phyloP scores from a whole-genome alignment of 2,888 invertebrate species.

The Cephus sareptanus region DNA sequence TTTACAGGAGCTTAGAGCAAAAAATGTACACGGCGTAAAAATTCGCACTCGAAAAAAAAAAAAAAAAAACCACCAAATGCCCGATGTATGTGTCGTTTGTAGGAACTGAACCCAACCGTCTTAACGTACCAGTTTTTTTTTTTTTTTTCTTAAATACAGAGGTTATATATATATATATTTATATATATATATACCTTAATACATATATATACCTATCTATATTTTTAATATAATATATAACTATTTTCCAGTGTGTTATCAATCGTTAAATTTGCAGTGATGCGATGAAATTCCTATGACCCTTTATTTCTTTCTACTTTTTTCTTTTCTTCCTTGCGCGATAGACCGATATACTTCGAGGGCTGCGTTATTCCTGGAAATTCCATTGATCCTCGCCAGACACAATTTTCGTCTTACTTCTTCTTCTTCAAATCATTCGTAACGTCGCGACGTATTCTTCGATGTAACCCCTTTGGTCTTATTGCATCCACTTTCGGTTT shows the following conservation, averaged over 20 bases:
- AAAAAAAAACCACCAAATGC: conserved; percentile 43
- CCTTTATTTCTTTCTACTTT: too few relatives aligned
- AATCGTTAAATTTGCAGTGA: background rate
- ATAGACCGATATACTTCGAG: background rate
- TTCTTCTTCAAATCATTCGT: conserved; percentile 10
- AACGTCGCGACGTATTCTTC: background rate
- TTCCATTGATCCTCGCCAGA: too few relatives aligned
- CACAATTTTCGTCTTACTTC: background rate
- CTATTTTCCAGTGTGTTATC: background rate
- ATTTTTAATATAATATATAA: conserved; percentile 2
- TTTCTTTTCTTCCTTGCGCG: too few relatives aligned
- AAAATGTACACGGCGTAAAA: conserved; percentile 43
- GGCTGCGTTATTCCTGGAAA: too few relatives aligned
- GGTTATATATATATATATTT: conserved; percentile 4
- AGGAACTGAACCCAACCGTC: conserved; percentile 55
- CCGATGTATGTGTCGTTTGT: conserved; percentile 36
- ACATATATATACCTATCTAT: conserved; percentile 10
- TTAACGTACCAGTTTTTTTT: conserved; percentile 24
- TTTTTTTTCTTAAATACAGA: background rate
- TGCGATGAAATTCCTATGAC: background rate
- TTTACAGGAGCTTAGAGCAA: conserved; percentile 1
- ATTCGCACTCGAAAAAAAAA: conserved; percentile 34
- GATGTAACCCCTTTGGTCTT: background rate
- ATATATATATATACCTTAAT: background rate
- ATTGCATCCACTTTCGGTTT: background rate